Conservation (phyloP, 2,113 vertebrate genomes). For the Amazona guildingii region DNA sequence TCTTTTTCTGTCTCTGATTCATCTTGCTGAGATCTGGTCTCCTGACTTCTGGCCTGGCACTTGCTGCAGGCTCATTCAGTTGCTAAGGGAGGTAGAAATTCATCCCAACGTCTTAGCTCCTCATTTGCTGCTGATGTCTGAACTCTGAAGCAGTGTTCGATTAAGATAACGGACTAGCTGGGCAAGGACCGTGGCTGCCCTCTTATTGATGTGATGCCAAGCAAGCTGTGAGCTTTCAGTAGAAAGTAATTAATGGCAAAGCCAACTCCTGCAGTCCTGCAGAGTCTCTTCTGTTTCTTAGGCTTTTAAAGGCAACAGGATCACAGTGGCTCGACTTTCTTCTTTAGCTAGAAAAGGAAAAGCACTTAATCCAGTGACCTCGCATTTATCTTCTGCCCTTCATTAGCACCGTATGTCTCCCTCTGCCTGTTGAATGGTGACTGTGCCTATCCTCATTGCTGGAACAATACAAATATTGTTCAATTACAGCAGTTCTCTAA, state of each 20-base stretch:
- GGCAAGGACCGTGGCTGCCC: neutral
- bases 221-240: neutral
- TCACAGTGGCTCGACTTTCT: neutral
- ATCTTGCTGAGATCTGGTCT: neutral
- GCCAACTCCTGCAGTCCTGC: constrained; percentile 20
- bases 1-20: neutral
- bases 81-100: neutral
- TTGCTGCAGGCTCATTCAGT: neutral
- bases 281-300: constrained; percentile 28
- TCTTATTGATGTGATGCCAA: neutral
- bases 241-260: constrained; percentile 23
- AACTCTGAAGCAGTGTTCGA: neutral
- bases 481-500: constrained; percentile 35
- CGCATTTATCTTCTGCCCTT: constrained; percentile 14
- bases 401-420: constrained; percentile 13
- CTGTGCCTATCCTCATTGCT: neutral
- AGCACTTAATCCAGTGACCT: constrained; percentile 20
- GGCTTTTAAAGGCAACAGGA: constrained; percentile 11
- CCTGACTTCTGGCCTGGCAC: neutral
- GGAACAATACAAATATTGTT: constrained; percentile 48
- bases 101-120: neutral
- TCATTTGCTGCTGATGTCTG: neutral
- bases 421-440: neutral
- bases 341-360: constrained; percentile 13
- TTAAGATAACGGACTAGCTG: neutral